These are phyloP conservation scores for Conchocele bisecta DNA, from an alignment of 2,888 invertebrate genomes.

Conservation along the genomic window DNA sequence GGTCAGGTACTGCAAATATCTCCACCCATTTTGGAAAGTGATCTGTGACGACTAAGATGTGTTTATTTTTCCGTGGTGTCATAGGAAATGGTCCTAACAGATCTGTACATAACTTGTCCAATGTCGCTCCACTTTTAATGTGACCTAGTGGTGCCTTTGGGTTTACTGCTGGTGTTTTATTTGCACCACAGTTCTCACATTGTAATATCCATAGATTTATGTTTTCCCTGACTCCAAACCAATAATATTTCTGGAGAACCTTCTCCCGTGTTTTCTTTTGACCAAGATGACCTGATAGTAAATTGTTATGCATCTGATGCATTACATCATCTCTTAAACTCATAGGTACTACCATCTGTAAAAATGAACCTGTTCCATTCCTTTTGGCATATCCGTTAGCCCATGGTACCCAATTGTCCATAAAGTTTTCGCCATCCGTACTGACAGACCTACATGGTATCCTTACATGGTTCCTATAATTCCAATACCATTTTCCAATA, in stretches of 20 bases:
- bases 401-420: conserved; percentile 32
- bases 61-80: conserved; percentile 43
- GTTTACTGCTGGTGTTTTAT: conserved; percentile 17
- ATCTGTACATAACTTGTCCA: conserved; percentile 47
- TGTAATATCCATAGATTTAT: conserved; percentile 26
- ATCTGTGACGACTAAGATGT: conserved; percentile 52
- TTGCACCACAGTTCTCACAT: conserved; percentile 43
- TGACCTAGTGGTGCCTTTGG: conserved; percentile 33
- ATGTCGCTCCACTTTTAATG: conserved; percentile 33
- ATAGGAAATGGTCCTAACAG: conserved; percentile 48
- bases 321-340: conserved; percentile 14
- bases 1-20: conserved; percentile 44
- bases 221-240: conserved; percentile 28
- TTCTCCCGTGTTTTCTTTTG: conserved; percentile 26
- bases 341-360: conserved; percentile 13
- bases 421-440: too few species aligned
- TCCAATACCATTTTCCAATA: too few species aligned
- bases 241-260: conserved; percentile 14
- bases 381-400: conserved; percentile 15
- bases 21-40: conserved; percentile 57
- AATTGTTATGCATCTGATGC: conserved; percentile 23
- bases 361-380: conserved; percentile 3
- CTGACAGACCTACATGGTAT: too few species aligned
- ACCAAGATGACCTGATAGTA: conserved; percentile 29
- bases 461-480: too few species aligned